phyloP scores from a whole-genome alignment of 2,888 invertebrate species.

The Ctena decussata region DNA sequence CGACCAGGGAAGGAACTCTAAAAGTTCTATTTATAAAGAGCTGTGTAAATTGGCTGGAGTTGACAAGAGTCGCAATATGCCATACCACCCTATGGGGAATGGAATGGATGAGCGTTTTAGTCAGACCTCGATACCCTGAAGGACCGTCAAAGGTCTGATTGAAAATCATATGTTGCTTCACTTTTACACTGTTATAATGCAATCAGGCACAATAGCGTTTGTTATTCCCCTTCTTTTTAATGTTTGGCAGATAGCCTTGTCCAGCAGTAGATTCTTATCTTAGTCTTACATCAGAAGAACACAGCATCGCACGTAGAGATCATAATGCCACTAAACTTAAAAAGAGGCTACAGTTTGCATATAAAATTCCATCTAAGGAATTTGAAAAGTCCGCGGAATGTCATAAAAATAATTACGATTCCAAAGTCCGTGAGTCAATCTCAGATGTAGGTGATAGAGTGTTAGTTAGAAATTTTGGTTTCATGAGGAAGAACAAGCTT shows the following conservation, averaged over 20 bases:
- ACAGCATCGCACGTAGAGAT: not conserved
- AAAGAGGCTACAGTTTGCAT: not conserved
- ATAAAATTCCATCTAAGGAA: not conserved
- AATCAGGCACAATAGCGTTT: not conserved
- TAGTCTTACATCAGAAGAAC: not conserved
- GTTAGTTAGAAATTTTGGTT: not conserved
- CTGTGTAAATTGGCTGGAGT: too few species aligned
- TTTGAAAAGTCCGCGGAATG: not conserved
- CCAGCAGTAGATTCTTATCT: not conserved
- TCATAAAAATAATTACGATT: not conserved
- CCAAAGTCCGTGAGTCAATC: not conserved
- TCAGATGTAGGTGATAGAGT: not conserved
- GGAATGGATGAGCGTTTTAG: not conserved
- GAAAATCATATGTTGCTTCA: not conserved
- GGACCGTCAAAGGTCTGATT: not conserved
- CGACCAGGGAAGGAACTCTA: too few species aligned
- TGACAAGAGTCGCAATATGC: too few species aligned
- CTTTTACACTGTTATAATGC: not conserved
- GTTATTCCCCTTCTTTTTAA: not conserved
- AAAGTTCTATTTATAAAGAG: too few species aligned
- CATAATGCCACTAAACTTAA: not conserved
- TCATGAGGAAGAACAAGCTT: not conserved
- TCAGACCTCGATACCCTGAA: not conserved
- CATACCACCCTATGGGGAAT: not conserved
- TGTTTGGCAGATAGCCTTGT: not conserved